Percentiles rank a stretch among this genome's conserved stretches.
phyloP scores from a whole-genome alignment of 2,113 vertebrate genomes.

The Smithornis capensis region DNA sequence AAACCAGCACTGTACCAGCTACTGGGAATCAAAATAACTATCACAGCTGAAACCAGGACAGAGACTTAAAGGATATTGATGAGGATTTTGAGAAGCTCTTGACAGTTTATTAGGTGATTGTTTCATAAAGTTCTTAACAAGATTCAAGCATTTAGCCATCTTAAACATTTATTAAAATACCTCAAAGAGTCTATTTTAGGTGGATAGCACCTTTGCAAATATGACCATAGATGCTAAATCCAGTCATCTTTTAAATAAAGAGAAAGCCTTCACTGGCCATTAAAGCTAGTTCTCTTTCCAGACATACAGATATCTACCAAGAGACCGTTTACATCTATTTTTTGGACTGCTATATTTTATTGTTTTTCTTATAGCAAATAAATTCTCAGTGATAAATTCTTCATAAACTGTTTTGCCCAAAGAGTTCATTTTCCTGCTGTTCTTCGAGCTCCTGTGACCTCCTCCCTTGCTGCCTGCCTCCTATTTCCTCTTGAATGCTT shows the following conservation, averaged over 20 bases:
- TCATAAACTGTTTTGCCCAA: background rate
- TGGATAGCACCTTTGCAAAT: background rate
- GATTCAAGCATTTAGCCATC: background rate
- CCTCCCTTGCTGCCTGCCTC: slow-evolving; percentile 12
- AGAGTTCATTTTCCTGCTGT: background rate
- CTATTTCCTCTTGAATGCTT: slow-evolving; percentile 1
- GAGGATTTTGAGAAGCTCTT: background rate
- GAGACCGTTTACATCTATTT: background rate
- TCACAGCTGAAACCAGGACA: background rate
- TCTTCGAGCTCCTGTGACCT: background rate
- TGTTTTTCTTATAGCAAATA: background rate
- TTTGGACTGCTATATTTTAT: background rate
- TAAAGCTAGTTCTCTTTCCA: background rate
- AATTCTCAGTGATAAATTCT: background rate
- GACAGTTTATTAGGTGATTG: background rate
- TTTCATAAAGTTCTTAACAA: background rate
- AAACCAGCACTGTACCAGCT: background rate
- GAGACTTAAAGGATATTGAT: background rate
- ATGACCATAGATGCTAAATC: background rate
- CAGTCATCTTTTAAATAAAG: background rate
- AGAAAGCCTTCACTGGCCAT: background rate
- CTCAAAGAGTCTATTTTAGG: background rate
- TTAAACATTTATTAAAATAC: background rate
- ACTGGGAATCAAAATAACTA: background rate
- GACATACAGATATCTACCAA: background rate